These are phyloP conservation scores for Shinisaurus crocodilurus DNA, from an alignment of 2,113 vertebrate genomes.

Conservation along the genomic window DNA sequence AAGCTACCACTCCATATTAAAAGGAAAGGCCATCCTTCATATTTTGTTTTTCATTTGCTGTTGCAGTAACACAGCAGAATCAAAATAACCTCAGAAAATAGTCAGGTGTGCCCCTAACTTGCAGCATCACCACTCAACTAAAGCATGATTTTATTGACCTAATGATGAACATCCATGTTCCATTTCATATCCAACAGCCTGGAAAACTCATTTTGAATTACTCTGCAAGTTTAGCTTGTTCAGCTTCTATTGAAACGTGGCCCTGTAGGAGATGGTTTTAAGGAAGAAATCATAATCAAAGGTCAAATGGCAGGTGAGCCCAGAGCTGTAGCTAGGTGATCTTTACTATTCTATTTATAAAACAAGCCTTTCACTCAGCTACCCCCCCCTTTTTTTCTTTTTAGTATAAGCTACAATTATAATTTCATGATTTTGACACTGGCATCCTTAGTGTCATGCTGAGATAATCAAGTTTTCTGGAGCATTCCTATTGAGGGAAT, in stretches of 20 bases:
- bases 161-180: not conserved
- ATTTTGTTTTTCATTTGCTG: not conserved
- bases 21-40: not conserved
- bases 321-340: not conserved
- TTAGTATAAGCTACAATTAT: not conserved
- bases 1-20: not conserved
- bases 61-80: not conserved
- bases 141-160: not conserved
- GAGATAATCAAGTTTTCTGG: slow-evolving; percentile 2
- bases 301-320: not conserved
- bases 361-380: not conserved
- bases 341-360: slow-evolving; percentile 46
- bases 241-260: not conserved
- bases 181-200: not conserved
- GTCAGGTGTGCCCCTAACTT: no score
- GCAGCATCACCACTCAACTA: not conserved
- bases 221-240: not conserved
- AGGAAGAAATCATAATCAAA: not conserved
- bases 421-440: not conserved
- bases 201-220: not conserved
- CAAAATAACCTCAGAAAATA: not conserved
- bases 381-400: no score
- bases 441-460: not conserved
- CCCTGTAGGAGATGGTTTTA: slow-evolving; percentile 27
- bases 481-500: slow-evolving; percentile 18